phyloP scores from a whole-genome alignment of 1,140 invertebrate genomes.

The Papilio aristodemus region DNA sequence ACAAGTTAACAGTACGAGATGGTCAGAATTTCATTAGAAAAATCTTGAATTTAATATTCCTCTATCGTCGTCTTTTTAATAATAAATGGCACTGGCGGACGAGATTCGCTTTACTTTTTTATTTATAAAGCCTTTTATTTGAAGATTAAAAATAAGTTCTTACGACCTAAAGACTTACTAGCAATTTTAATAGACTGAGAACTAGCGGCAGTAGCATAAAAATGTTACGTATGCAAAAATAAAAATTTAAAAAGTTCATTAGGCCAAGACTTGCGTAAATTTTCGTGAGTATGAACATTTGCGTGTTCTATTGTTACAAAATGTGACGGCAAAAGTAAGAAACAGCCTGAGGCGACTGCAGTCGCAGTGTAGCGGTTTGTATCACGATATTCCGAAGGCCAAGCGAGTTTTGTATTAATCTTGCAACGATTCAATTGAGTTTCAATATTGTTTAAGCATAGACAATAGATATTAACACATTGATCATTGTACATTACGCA shows the following conservation, averaged over 20 bases:
- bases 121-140: too few relatives aligned
- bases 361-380: slow-evolving; percentile 35
- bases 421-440: slow-evolving; percentile 39
- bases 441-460: slow-evolving; percentile 23
- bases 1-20: slow-evolving; percentile 35
- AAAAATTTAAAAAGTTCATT: slow-evolving; percentile 22
- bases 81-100: too few relatives aligned
- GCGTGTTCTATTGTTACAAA: slow-evolving; percentile 63
- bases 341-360: slow-evolving; percentile 13
- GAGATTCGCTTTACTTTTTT: too few relatives aligned
- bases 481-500: background rate
- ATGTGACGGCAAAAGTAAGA: slow-evolving; percentile 21
- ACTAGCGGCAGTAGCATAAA: background rate
- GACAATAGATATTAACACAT: slow-evolving; percentile 26
- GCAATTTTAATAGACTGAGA: background rate
- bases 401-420: slow-evolving; percentile 42
- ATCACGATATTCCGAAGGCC: slow-evolving; percentile 64
- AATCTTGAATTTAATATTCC: too few relatives aligned
- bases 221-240: slow-evolving; percentile 5
- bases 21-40: background rate
- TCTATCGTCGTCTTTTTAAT: too few relatives aligned
- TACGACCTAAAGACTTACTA: too few relatives aligned
- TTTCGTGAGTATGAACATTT: slow-evolving; percentile 60
- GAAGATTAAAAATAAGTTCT: too few relatives aligned
- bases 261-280: slow-evolving; percentile 61